These are phyloP conservation scores for Actinostola sp. DNA, from an alignment of 92 coral and sea anemone genomes.

Conservation along the genomic window DNA sequence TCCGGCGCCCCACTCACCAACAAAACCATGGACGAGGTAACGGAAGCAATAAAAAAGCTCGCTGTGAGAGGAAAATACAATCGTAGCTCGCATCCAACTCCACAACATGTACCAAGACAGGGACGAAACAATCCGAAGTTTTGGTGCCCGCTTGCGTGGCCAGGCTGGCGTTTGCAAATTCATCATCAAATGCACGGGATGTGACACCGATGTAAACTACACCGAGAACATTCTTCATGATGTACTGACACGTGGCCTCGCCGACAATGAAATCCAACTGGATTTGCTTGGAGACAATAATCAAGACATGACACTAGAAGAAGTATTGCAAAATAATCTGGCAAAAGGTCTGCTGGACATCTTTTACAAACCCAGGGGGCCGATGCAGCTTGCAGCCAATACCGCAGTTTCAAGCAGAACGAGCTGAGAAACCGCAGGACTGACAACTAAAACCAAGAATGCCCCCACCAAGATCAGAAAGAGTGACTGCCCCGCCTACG, in stretches of 20 bases:
- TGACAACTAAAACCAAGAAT: constrained; percentile 13
- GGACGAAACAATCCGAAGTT: constrained; percentile 49
- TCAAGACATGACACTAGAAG: constrained; percentile 50
- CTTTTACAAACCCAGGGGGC: constrained; percentile 58
- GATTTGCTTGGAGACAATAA: constrained; percentile 53
- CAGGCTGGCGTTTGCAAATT: constrained; percentile 61
- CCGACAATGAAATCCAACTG: constrained; percentile 58
- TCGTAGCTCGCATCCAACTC: constrained; percentile 64
- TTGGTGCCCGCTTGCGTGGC: constrained; percentile 54
- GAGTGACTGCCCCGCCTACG: constrained; percentile 63
- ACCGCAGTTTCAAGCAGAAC: constrained; percentile 34
- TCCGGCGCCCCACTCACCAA: constrained; percentile 46
- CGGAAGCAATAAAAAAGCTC: constrained; percentile 53
- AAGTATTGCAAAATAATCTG: constrained; percentile 63
- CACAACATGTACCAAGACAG: constrained; percentile 59
- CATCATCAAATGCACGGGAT: constrained; percentile 28
- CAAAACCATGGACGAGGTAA: constrained; percentile 46
- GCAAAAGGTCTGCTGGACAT: constrained; percentile 66
- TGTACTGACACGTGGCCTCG: constrained; percentile 47
- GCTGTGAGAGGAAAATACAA: constrained; percentile 61
- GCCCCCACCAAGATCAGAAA: constrained; percentile 46
- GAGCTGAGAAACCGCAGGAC: constrained; percentile 15
- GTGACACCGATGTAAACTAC: constrained; percentile 40
- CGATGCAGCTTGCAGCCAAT: constrained; percentile 40
- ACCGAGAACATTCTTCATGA: constrained; percentile 47